phyloP scores from a whole-genome alignment of 1,140 invertebrate genomes.

The Fopius arisanus region DNA sequence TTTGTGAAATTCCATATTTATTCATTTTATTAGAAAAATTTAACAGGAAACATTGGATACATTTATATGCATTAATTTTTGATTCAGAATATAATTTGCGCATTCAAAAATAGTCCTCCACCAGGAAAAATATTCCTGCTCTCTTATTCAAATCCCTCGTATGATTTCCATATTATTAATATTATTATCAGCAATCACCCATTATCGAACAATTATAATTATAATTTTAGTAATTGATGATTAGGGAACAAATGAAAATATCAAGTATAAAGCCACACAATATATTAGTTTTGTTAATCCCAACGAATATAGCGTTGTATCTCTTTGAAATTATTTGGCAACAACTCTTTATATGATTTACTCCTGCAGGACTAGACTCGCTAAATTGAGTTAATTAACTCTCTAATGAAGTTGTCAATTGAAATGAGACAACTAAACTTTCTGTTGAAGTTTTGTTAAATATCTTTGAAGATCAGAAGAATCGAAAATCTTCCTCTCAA shows the following conservation, averaged over 20 bases:
- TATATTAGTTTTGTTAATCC: slow-evolving; percentile 3
- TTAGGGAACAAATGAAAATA: background rate
- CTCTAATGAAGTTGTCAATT: background rate
- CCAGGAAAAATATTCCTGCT: background rate
- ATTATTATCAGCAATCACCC: background rate
- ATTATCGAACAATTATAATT: background rate
- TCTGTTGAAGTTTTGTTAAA: background rate
- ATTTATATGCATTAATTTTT: background rate
- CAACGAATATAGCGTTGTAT: background rate
- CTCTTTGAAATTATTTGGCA: background rate
- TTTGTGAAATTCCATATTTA: slow-evolving; percentile 32
- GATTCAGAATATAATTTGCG: background rate
- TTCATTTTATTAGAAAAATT: slow-evolving; percentile 37
- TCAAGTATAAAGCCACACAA: background rate
- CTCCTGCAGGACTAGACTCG: background rate
- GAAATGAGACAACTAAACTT: background rate
- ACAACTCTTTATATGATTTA: background rate
- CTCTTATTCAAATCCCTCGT: background rate
- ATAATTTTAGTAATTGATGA: background rate
- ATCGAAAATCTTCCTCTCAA: no score
- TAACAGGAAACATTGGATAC: slow-evolving; percentile 19
- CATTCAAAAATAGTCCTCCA: background rate
- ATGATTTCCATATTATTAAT: background rate
- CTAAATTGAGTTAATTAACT: background rate
- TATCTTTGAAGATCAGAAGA: background rate